Percentiles rank a stretch among this genome's conserved stretches.
phyloP scores from a whole-genome alignment of 1,140 invertebrate species.

The Sycophaga agraensis region DNA sequence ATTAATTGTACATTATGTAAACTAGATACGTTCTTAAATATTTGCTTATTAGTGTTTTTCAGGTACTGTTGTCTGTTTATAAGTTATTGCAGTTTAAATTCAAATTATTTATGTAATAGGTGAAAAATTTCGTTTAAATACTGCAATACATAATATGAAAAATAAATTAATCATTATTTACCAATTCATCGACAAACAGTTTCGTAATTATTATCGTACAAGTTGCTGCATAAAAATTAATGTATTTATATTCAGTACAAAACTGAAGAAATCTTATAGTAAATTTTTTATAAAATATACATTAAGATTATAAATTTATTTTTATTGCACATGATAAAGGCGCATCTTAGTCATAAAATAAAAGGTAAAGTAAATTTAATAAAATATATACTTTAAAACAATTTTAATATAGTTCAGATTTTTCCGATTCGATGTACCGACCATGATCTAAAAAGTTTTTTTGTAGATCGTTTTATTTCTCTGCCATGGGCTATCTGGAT shows the following conservation, averaged over 20 bases:
- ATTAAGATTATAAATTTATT: no score
- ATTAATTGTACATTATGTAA: neutral
- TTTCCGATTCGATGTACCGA: slow-evolving; percentile 56
- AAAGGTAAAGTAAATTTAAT: no score
- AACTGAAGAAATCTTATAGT: no score
- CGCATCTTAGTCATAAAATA: neutral
- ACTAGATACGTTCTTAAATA: neutral
- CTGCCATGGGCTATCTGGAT: slow-evolving; percentile 51
- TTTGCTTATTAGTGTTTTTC: slow-evolving; percentile 17
- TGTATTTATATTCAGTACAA: no score
- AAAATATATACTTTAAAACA: neutral
- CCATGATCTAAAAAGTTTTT: slow-evolving; percentile 55
- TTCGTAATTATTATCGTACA: no score
- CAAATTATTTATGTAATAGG: slow-evolving; percentile 9
- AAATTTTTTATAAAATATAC: no score
- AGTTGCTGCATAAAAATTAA: no score
- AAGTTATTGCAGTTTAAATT: neutral
- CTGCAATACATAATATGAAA: neutral
- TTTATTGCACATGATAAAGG: neutral
- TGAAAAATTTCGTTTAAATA: neutral
- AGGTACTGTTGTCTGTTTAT: slow-evolving; percentile 24
- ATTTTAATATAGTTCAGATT: slow-evolving; percentile 39
- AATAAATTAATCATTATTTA: neutral
- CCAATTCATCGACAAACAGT: neutral
- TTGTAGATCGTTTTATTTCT: slow-evolving; percentile 48